Conservation (phyloP, 2,797 vertebrate genomes). For the Calcarius lapponicus region DNA sequence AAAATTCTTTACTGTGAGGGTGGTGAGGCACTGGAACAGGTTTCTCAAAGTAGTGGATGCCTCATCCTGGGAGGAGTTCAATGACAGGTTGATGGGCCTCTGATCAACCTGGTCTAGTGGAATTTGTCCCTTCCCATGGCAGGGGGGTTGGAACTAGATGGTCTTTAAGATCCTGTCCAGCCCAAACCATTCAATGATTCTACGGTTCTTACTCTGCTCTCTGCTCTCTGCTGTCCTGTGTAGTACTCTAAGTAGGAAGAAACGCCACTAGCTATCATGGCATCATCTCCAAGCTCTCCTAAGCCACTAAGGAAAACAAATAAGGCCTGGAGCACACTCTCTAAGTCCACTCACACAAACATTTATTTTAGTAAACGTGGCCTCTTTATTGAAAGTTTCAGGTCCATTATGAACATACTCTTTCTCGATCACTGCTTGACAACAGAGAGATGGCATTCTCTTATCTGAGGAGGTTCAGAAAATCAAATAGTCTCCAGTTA, state of each 20-base stretch:
- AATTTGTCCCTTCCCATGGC: not conserved
- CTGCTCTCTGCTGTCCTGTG: not conserved
- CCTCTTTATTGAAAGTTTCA: not conserved
- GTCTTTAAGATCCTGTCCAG: not conserved
- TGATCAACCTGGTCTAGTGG: not conserved
- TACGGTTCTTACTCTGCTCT: not conserved
- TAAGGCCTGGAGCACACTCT: not conserved
- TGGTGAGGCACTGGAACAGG: not conserved
- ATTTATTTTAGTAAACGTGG: not conserved
- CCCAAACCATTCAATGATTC: not conserved
- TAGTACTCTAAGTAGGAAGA: not conserved
- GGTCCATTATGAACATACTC: not conserved
- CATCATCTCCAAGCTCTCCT: not conserved
- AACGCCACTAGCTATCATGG: not conserved
- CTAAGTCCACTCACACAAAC: not conserved
- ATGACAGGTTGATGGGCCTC: not conserved
- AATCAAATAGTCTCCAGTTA: not conserved
- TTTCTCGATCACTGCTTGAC: not conserved
- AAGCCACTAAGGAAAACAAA: not conserved
- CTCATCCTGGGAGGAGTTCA: not conserved
- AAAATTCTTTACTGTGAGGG: not conserved
- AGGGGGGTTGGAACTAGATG: not conserved
- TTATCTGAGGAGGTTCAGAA: not conserved
- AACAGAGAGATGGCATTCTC: not conserved
- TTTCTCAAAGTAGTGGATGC: not conserved